Evolutionary conservation across 1,140 invertebrate species (phyloP).

Genomic region (Euura saliciscinereae): DNA sequence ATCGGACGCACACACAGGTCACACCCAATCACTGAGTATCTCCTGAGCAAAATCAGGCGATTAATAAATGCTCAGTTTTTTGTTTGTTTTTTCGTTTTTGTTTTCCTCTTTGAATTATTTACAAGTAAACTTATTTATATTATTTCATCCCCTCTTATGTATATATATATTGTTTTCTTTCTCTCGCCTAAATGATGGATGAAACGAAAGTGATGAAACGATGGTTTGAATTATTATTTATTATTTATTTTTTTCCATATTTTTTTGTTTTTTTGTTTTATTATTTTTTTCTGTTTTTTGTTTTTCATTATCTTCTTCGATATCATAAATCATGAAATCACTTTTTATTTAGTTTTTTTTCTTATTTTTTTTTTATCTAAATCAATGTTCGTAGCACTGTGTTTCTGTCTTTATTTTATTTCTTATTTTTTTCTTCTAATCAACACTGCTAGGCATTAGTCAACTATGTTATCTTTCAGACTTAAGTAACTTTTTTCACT

Average conservation of each 20-base stretch:
- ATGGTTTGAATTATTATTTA: background rate
- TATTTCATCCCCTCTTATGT: too few species aligned
- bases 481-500: constrained; percentile 44
- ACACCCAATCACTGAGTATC: constrained; percentile 46
- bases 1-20: background rate
- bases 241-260: background rate
- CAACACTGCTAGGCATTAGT: constrained; percentile 41
- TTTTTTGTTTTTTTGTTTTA: background rate
- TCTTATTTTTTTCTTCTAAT: constrained; percentile 33
- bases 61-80: constrained; percentile 42
- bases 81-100: constrained; percentile 11
- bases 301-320: background rate
- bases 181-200: background rate
- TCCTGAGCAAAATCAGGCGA: constrained; percentile 37
- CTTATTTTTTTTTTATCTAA: constrained; percentile 40
- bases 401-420: constrained; percentile 37
- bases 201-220: background rate
- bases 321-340: constrained; percentile 14
- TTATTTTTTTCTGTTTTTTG: background rate
- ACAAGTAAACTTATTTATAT: constrained; percentile 40
- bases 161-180: background rate
- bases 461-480: constrained; percentile 34
- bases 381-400: constrained; percentile 46
- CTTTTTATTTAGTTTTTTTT: constrained; percentile 22
- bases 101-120: constrained; percentile 33